Percentiles rank a stretch among this genome's conserved stretches.
Evolutionary conservation across 2,113 vertebrate genomes (phyloP).

Genomic region (Triplophysa siluroides): DNA sequence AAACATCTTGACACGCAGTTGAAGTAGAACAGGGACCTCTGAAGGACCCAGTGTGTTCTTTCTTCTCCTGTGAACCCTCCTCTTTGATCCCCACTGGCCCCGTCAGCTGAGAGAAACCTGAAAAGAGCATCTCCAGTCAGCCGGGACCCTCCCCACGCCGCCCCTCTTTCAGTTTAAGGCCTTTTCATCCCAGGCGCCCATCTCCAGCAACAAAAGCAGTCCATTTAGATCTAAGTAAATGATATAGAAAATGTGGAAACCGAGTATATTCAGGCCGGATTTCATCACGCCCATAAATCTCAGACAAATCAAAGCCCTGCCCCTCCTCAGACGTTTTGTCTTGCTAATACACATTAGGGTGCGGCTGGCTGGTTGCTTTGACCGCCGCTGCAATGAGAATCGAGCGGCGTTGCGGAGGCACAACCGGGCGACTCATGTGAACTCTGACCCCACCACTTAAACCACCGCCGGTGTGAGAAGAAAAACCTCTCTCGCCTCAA

Average conservation of each 20-base stretch:
- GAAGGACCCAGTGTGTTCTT: constrained; percentile 33
- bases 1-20: constrained; percentile 13
- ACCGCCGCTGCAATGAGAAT: constrained; percentile 61
- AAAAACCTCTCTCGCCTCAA: constrained; percentile 20
- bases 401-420: constrained; percentile 72
- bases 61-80: constrained; percentile 18
- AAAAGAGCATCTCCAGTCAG: constrained; percentile 59
- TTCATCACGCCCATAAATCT: constrained; percentile 80
- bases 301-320: constrained; percentile 73
- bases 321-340: constrained; percentile 70
- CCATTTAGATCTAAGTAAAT: constrained; percentile 74
- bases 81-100: constrained; percentile 23
- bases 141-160: constrained; percentile 37
- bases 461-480: constrained; percentile 57
- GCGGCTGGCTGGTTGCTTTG: constrained; percentile 77
- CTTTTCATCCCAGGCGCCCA: constrained; percentile 63
- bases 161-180: constrained; percentile 65
- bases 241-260: constrained; percentile 69
- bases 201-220: constrained; percentile 67
- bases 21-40: constrained; percentile 24
- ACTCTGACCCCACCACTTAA: constrained; percentile 65
- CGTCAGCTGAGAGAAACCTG: constrained; percentile 64
- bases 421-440: constrained; percentile 70
- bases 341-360: constrained; percentile 79
- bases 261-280: constrained; percentile 70